These are phyloP conservation scores for Sardina pilchardus DNA, from an alignment of 2,113 vertebrate genomes.

Conservation along the genomic window DNA sequence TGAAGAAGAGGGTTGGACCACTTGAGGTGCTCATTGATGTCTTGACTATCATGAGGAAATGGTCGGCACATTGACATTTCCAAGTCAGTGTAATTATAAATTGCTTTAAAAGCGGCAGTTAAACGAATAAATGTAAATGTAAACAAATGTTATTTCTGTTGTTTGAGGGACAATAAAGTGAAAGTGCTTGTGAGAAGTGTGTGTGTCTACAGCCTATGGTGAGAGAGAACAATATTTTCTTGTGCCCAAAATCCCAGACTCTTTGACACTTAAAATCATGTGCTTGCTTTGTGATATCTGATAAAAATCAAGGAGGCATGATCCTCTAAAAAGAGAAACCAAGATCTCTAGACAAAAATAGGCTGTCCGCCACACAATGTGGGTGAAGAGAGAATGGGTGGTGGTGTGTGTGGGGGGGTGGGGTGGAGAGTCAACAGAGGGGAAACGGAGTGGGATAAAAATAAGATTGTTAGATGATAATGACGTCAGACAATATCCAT, in stretches of 20 bases:
- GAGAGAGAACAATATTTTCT: not conserved
- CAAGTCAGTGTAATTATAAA: not conserved
- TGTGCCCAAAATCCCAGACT: not conserved
- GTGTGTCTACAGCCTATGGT: not conserved
- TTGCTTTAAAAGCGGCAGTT: too few relatives aligned
- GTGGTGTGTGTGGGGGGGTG: too few relatives aligned
- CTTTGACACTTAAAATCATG: not conserved
- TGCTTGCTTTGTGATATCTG: not conserved
- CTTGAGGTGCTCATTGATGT: not conserved
- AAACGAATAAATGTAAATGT: too few relatives aligned
- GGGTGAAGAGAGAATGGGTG: not conserved
- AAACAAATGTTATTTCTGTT: not conserved
- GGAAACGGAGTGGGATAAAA: not conserved
- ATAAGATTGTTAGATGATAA: not conserved
- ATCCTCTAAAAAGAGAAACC: not conserved
- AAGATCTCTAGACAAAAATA: too few relatives aligned
- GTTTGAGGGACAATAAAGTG: not conserved
- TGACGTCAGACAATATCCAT: not conserved
- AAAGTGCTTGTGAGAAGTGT: not conserved
- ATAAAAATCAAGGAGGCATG: not conserved
- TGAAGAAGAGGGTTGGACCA: not conserved
- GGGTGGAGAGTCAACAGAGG: not conserved
- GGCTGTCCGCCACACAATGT: not conserved
- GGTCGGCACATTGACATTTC: not conserved
- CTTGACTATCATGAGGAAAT: not conserved